Evolutionary conservation across 2,888 invertebrate genomes (phyloP).

Genomic region (Pristionchus japonicus): DNA sequence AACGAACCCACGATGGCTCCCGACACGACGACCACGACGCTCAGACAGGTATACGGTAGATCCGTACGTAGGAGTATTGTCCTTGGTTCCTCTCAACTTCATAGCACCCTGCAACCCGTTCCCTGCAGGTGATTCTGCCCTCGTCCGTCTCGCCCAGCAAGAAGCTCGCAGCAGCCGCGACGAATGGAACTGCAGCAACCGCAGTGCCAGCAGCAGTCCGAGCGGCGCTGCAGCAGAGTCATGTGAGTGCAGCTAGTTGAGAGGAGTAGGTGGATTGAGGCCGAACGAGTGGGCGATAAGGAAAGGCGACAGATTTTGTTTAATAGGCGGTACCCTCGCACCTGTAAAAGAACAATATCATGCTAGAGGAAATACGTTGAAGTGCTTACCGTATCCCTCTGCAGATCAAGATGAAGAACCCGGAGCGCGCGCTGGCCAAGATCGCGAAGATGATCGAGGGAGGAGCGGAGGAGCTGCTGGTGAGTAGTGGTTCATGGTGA

Average conservation of each 20-base stretch:
- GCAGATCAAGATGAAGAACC: slow-evolving; percentile 29
- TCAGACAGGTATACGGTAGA: slow-evolving; percentile 29
- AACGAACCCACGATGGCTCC: slow-evolving; percentile 14
- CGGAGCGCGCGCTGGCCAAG: background rate
- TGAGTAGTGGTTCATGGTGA: too few relatives aligned
- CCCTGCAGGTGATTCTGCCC: background rate
- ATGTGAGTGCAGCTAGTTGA: background rate
- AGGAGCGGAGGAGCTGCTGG: slow-evolving; percentile 34
- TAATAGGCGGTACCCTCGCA: too few relatives aligned
- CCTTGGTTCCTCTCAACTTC: background rate
- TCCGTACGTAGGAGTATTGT: background rate
- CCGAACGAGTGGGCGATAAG: background rate
- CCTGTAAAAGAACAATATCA: too few relatives aligned
- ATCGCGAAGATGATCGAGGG: slow-evolving; percentile 36
- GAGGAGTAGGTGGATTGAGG: background rate
- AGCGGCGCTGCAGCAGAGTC: background rate
- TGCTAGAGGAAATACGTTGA: background rate
- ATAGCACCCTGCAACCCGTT: background rate
- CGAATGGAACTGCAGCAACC: slow-evolving; percentile 13
- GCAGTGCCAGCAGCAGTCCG: background rate
- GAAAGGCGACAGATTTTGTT: background rate
- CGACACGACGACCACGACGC: slow-evolving; percentile 26
- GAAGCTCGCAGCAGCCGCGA: background rate
- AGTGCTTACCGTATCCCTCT: background rate
- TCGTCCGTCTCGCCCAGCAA: background rate